Base-by-base conservation (phyloP, 2,113 vertebrate genomes). In the Oryzias curvinotus region DNA sequence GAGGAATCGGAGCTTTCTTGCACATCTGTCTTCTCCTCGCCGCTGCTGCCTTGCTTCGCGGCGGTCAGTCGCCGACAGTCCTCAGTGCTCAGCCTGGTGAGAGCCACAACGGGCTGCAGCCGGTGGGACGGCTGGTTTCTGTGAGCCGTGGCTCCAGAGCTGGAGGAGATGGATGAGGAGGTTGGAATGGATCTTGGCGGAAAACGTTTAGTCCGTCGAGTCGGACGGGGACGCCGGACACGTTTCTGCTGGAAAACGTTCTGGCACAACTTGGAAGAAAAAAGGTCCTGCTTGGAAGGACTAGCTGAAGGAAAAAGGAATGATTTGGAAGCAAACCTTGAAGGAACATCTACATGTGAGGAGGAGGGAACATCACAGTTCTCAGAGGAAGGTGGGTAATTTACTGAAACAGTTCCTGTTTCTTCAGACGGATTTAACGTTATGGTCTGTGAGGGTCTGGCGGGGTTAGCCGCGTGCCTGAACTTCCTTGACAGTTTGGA, bases 61-160 rank as follows among this genome's bases (percentile, higher is more conserved):
- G 28, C 12, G 1, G 59, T 70, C 52, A 14, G 12, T 17, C 10
- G 36, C 6, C 4, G 7, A 21, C 72, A 57, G 14, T 86, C 50
- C 51, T 58, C 44, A 4, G 36, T 16, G 18, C 46, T 83, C 30
- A 92, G 63, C 63, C 81, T 81, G n/a, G 21, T 70, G 1, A 92
- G 80, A 7, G 16, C 48, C 30, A 91, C 87, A 1, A 13, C 55
- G 0, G 90, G 88, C 71, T 89, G 84, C 1, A 86, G 68, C 43
- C 68, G 63, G 19, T 42, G 76, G 6, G 44, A 43, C 18, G 42
- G 53, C 19, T 52, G 47, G 17, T 25, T 17, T 60, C 18, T 0
- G 6, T 3, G 44, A 15, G 25, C 44, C 18, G 44, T 18, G 44
- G 62, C 6, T 2, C 0, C n/a, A 5, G 43, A 21, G 0, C n/a